Evolutionary conservation across 2,888 invertebrate genomes (phyloP), one percentile per base, ranked within the genome.

Genomic region (Luperina testacea): DNA sequence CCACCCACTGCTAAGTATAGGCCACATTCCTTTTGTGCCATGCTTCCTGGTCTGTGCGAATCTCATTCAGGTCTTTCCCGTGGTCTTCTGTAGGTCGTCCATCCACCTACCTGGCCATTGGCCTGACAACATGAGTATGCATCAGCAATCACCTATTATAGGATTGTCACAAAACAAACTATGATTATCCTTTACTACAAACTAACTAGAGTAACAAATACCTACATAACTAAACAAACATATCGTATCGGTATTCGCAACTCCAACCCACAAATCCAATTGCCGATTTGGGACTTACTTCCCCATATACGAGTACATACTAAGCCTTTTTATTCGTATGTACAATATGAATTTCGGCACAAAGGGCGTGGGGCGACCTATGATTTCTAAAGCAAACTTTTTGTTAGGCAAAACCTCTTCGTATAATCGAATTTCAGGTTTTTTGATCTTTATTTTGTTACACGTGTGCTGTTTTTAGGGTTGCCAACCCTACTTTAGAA

Each of bases 291-390:
- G 80, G 82, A 87, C 75, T 77, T 78, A 65, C 71, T 76, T 80
- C 38, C 32, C 57, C 53, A 69, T 59, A 42, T 76, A 74, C 68
- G 70, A 45, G 45, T 45, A 45, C 11, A 45, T 48, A 77, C 61
- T 73, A 65, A 42, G 85, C 88, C 76, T 75, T 85, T 86, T 85
- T 88, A 88, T 82, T 72, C 38, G 68, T 48, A 69, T 42, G 68
- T 59, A 78, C 72, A 85, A 82, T 87, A 75, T 78, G 75, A 88
- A 85, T 82, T 72, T 78, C 65, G 7, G 51, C 61, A 78, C 74
- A 77, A 76, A 77, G 20, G 6, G 42, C 17, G 59, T 69, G 75
- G 63, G 70, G 42, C 27, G 5, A 70, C 73, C 82, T 61, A 72
- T 68, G 64, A 72, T 71, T 69, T 72, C 51, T 64, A 74, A 59